Evolutionary conservation across 2,888 invertebrate genomes (phyloP).

Genomic region (Phorcus lineatus): DNA sequence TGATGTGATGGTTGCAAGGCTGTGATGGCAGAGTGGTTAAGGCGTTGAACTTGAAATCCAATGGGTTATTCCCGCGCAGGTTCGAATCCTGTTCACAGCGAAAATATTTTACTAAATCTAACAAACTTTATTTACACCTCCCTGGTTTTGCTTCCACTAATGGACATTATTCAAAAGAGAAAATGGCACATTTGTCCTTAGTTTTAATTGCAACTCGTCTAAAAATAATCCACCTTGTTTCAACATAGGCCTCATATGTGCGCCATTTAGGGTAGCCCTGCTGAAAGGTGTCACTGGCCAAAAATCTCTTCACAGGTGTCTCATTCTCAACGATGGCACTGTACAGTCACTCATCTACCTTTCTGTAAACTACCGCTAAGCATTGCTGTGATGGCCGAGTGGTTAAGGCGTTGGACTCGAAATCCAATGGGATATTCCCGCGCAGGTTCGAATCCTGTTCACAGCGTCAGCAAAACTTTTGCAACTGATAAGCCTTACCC

Average conservation of each 20-base stretch:
- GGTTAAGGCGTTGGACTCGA: constrained; percentile 33
- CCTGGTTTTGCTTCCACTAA: no score
- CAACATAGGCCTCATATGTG: no score
- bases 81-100: constrained; percentile 24
- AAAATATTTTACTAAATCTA: not conserved
- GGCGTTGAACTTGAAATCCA: constrained; percentile 31
- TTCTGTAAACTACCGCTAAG: not conserved
- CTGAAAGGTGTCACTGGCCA: no score
- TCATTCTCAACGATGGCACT: not conserved
- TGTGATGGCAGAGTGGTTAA: constrained; percentile 29
- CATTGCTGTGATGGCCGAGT: constrained; percentile 28
- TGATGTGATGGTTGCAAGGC: not conserved
- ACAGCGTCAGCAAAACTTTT: not conserved
- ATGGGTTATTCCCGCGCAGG: constrained; percentile 29
- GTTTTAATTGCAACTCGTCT: no score
- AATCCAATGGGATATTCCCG: constrained; percentile 32
- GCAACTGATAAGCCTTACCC: not conserved
- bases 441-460: constrained; percentile 23
- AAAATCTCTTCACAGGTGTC: not conserved
- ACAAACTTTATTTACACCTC: not conserved
- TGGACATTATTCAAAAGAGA: no score
- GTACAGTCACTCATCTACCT: not conserved
- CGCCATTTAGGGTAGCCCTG: no score
- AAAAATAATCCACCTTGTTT: no score
- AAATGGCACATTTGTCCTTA: no score